Evolutionary conservation across 2,888 invertebrate species (phyloP).

Genomic region (Drosophila mimetica): DNA sequence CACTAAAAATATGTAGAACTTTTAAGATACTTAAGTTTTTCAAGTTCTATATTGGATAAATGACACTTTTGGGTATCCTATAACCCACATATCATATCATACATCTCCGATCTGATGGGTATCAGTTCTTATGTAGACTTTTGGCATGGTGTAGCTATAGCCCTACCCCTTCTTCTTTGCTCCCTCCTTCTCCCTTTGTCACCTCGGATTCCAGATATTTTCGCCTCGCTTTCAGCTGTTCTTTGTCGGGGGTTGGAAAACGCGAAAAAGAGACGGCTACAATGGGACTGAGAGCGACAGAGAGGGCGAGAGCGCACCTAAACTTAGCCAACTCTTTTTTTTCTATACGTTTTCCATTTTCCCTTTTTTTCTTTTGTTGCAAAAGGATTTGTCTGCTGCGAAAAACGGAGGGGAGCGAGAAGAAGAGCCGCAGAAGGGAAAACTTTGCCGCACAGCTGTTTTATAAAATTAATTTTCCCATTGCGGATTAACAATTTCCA

Average conservation of each 20-base stretch:
- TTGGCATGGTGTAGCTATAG: slow-evolving; percentile 3
- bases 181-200: slow-evolving; percentile 37
- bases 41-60: too few relatives aligned
- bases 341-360: slow-evolving; percentile 58
- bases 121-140: not conserved
- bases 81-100: not conserved
- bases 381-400: slow-evolving; percentile 74
- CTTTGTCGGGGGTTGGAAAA: slow-evolving; percentile 62
- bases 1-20: not conserved
- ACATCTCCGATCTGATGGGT: not conserved
- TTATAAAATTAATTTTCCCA: slow-evolving; percentile 82
- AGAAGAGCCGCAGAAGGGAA: slow-evolving; percentile 36
- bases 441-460: slow-evolving; percentile 75
- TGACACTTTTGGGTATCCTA: too few relatives aligned
- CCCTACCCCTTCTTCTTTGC: not conserved
- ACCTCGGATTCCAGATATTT: slow-evolving; percentile 53
- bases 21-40: not conserved
- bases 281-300: not conserved
- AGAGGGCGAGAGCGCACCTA: slow-evolving; percentile 29
- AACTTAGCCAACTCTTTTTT: slow-evolving; percentile 64
- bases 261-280: slow-evolving; percentile 11
- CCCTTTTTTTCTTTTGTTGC: slow-evolving; percentile 44
- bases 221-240: slow-evolving; percentile 36
- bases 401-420: slow-evolving; percentile 34
- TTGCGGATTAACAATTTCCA: slow-evolving; percentile 81